Evolutionary conservation across 2,113 vertebrate species (phyloP), one percentile per base, ranked within the genome.

Genomic region (Coryphaenoides rupestris): DNA sequence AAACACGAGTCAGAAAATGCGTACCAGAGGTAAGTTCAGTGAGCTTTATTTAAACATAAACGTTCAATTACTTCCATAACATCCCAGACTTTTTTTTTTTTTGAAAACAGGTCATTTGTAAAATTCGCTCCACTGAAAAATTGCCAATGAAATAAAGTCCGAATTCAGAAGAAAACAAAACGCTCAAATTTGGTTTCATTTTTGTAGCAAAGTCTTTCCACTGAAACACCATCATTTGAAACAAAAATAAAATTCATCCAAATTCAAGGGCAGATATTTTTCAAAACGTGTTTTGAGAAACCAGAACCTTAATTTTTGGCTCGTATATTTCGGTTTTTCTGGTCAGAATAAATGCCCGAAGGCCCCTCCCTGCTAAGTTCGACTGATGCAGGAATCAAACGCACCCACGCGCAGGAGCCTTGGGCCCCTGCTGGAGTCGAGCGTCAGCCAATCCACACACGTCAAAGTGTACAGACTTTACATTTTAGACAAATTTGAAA

Each of bases 31-130:
- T 86, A 86, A 87, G 87, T 90, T 86, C 89, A 92, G 91, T 90
- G 91, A 91, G 88, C 84, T 92, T 92, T 92, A 91, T 69, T 75
- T 64, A 33, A 90, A 89, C 88, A 77, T 77, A 72, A 89, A 87
- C 58, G 70, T 79, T 62, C 46, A 64, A 59, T 74, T n/a, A 67
- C 67, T 64, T 82, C 75, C 78, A 85, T 86, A 68, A 57, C 15
- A n/a, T n/a, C n/a, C n/a, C n/a, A n/a, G 75, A 74, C 66, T 63
- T 77, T 69, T 62, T 87, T 77, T 77, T 81, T 13, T 19, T 60
- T 71, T 74, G n/a, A 82, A 81, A 77, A 77, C 16, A 84, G 64
- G 53, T 77, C 56, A 63, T 58, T 61, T 71, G 65, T 83, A 79
- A 86, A 87, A 83, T 67, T 62, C 72, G 86, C 87, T 28, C 77